These are phyloP conservation scores for Lophotriccus pileatus DNA, from an alignment of 2,797 vertebrate species.

Conservation along the genomic window DNA sequence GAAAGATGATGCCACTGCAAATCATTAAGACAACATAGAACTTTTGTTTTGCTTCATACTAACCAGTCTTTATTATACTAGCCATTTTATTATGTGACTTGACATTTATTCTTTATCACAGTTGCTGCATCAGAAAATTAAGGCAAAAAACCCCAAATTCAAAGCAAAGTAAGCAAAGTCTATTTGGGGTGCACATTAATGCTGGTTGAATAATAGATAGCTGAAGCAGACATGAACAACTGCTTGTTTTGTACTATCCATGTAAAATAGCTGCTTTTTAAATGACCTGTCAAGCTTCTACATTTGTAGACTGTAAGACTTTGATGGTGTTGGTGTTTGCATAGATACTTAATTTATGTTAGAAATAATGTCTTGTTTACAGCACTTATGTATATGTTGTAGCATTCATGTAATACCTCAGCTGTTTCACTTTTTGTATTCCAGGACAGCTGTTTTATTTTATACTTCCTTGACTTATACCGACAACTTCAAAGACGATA, in stretches of 20 bases:
- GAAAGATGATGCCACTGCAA: not conserved
- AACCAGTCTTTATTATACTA: not conserved
- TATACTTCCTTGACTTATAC: not conserved
- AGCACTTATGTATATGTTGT: not conserved
- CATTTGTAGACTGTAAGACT: not conserved
- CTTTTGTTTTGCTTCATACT: not conserved
- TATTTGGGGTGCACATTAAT: not conserved
- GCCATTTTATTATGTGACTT: not conserved
- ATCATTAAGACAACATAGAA: not conserved
- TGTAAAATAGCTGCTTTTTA: constrained; percentile 24
- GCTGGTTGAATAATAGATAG: not conserved
- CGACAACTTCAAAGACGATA: constrained; percentile 3
- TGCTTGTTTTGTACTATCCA: not conserved
- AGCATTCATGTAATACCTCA: not conserved
- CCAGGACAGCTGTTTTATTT: not conserved
- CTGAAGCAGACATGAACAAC: constrained; percentile 7
- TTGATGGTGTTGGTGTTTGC: not conserved
- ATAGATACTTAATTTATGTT: not conserved
- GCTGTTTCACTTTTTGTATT: not conserved
- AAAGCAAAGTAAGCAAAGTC: constrained; percentile 37
- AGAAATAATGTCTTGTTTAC: not conserved
- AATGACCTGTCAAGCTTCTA: not conserved
- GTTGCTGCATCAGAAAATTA: not conserved
- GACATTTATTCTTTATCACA: not conserved
- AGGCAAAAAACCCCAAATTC: not conserved